Percentiles rank a stretch among this genome's conserved stretches.
phyloP scores from a whole-genome alignment of 2,113 vertebrate genomes.

The Benthochromis sp. region DNA sequence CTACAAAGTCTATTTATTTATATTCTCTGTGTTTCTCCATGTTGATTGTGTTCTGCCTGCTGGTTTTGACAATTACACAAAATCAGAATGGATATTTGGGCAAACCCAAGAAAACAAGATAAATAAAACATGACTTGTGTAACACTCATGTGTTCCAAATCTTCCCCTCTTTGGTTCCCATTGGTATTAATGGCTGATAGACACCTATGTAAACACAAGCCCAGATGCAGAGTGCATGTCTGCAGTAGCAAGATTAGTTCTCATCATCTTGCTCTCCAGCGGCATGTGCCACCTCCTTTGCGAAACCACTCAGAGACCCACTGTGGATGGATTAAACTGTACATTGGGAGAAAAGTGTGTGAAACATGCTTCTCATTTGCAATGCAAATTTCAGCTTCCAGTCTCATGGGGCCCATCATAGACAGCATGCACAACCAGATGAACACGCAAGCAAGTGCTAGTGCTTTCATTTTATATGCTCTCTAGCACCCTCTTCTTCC shows the following conservation, averaged over 20 bases:
- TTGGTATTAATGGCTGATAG: background rate
- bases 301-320: constrained; percentile 2
- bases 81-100: background rate
- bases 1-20: background rate
- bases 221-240: background rate
- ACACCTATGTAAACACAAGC: background rate
- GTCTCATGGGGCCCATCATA: constrained; percentile 15
- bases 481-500: background rate
- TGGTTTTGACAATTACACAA: background rate
- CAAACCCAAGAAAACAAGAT: background rate
- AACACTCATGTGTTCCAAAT: background rate
- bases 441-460: background rate
- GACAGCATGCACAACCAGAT: background rate
- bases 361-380: constrained; percentile 30
- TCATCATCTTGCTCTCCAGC: background rate
- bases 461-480: constrained; percentile 8
- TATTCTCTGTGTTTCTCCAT: background rate
- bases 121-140: background rate
- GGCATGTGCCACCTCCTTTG: background rate
- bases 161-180: background rate
- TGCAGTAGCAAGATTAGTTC: background rate
- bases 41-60: background rate
- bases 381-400: constrained; percentile 34
- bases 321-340: constrained; percentile 20
- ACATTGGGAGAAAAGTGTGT: background rate